Conservation (phyloP, 2,797 vertebrate genomes). For the Halcyon badia region DNA sequence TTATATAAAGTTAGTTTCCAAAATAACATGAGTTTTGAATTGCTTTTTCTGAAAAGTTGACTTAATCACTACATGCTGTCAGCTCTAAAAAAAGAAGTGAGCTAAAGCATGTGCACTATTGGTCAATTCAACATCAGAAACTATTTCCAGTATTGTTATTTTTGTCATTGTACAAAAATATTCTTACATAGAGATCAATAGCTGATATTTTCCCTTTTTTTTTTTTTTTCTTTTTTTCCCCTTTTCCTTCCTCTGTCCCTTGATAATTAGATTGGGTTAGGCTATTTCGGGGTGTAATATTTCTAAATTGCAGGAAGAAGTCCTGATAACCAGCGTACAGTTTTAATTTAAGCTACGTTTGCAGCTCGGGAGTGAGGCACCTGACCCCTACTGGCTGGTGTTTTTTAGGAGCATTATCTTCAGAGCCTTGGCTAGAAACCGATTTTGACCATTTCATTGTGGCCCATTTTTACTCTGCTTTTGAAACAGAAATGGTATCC, state of each 20-base stretch:
- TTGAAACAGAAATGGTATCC: neutral
- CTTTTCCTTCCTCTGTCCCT: neutral
- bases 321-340: neutral
- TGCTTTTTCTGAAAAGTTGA: conserved; percentile 27
- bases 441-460: neutral
- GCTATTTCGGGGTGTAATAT: neutral
- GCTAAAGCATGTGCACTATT: conserved; percentile 18
- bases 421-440: neutral
- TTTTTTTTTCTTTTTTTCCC: no score
- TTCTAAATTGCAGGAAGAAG: neutral
- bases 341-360: neutral
- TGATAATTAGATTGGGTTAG: neutral
- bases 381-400: neutral
- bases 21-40: conserved; percentile 43
- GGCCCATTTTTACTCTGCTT: neutral
- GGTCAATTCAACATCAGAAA: conserved; percentile 18
- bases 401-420: neutral
- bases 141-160: neutral
- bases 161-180: neutral
- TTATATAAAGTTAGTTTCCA: conserved; percentile 54
- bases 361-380: neutral
- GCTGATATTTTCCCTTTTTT: neutral
- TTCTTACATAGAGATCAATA: neutral
- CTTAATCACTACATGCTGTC: conserved; percentile 32
- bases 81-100: neutral